phyloP scores from a whole-genome alignment of 2,113 vertebrate species.

The Hippocampus abdominalis region DNA sequence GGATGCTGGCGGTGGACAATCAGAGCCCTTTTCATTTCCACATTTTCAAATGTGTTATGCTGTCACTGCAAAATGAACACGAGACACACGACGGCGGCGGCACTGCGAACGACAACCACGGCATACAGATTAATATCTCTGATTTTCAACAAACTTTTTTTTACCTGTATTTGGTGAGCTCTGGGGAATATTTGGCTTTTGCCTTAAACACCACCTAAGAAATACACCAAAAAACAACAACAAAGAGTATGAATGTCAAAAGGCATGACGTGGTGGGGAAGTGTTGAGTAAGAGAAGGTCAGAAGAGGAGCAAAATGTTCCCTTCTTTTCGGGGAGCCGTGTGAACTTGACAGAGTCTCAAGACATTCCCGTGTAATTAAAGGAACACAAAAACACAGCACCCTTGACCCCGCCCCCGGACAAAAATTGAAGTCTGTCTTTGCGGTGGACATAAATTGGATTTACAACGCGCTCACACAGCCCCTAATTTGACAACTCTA shows the following conservation, averaged over 20 bases:
- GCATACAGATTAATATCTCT: no score
- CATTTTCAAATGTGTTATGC: background rate
- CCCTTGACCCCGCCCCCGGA: no score
- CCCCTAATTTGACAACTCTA: no score
- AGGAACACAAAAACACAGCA: background rate
- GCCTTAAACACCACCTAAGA: slow-evolving; percentile 92
- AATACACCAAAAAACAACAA: slow-evolving; percentile 1
- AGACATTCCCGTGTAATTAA: slow-evolving; percentile 2
- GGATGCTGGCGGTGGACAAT: background rate
- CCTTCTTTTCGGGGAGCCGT: background rate
- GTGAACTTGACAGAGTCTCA: background rate
- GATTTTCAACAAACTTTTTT: slow-evolving; percentile 44
- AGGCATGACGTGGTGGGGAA: background rate
- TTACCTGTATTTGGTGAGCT: slow-evolving; percentile 97
- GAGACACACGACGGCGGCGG: no score
- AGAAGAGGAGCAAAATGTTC: background rate
- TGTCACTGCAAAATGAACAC: background rate
- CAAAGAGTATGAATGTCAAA: background rate
- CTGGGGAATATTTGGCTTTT: slow-evolving; percentile 89
- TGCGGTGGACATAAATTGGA: no score
- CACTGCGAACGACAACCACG: no score
- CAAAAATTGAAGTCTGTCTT: no score
- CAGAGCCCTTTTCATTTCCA: background rate
- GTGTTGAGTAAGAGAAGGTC: background rate
- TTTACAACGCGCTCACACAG: no score